Evolutionary conservation across 2,888 invertebrate species (phyloP), one percentile per base, ranked within the genome.

Genomic region (Eupithecia subfuscata): DNA sequence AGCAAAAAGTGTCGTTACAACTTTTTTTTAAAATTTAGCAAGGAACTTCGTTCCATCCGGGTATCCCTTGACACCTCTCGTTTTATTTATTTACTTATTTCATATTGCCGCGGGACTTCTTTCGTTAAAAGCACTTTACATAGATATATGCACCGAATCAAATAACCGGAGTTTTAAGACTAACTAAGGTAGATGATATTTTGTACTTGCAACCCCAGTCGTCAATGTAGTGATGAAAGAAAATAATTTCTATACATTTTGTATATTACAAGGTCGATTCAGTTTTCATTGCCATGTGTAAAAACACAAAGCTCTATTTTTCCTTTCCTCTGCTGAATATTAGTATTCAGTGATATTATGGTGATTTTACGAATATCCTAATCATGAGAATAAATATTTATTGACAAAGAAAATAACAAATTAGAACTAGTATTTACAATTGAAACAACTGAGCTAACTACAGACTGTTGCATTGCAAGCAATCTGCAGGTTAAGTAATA

Each of bases 281-380:
- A 30, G 67, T 70, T 60, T 40, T n/a, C 68, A 56, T 77, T 77
- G 71, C 74, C 69, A 77, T 4, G 43, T 52, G 18, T 45, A 56
- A 74, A n/a, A 69, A 56, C 18, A 18, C 34, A 71, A 60, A 74
- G 71, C 71, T 69, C 71, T 71, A 22, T 43, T 40, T 68, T 40
- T 18, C 37, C 14, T 40, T 67, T 56, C n/a, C 2, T 56, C 22
- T 22, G 56, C 4, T 4, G n/a, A 11, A 11, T 56, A 22, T n/a
- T n/a, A 9, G n/a, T 52, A 52, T 56, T 22, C 22, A 22, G 22
- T 56, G 22, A 56, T 3, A 56, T 11, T 56, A 56, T 48, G 12
- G 43, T 48, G 48, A 48, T 0, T 48, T 45, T 48, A 48, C 48
- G 48, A 48, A 48, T n/a, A 52, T 2, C 30, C 30, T 30, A 30